These are phyloP conservation scores for Mormoops blainvillei DNA, from an alignment of 2,113 vertebrate species.

Conservation along the genomic window DNA sequence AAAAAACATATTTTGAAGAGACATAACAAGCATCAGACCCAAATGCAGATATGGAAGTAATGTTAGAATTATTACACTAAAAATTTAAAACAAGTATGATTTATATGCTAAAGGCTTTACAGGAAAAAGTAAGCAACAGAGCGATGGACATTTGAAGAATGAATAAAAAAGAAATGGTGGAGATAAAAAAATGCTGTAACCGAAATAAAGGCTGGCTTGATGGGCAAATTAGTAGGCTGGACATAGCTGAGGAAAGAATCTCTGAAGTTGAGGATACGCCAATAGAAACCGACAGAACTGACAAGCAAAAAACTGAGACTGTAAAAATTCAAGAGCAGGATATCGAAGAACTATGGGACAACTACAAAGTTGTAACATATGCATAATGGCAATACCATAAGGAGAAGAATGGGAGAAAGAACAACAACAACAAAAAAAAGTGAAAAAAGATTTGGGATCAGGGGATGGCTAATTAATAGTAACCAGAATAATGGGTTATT, in stretches of 20 bases:
- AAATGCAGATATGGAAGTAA: neutral
- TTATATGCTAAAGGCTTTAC: neutral
- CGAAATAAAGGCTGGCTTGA: too few species aligned
- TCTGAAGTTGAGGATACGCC: neutral
- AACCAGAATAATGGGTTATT: neutral
- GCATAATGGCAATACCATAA: neutral
- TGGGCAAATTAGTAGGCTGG: too few species aligned
- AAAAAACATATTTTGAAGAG: neutral
- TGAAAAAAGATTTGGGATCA: neutral
- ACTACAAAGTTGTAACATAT: neutral
- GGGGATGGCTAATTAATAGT: neutral
- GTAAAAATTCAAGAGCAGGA: neutral
- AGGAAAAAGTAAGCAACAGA: neutral
- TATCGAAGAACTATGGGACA: neutral
- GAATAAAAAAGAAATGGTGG: too few species aligned
- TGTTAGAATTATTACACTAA: neutral
- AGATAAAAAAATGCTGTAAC: too few species aligned
- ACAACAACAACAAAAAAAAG: neutral
- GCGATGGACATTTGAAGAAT: too few species aligned
- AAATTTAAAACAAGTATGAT: neutral
- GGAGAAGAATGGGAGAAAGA: neutral
- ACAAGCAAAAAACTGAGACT: neutral
- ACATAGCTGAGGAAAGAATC: neutral
- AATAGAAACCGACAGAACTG: neutral
- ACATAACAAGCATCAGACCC: neutral